Base-by-base conservation (phyloP, 2,113 vertebrate species). In the Sarotherodon lohbergeri region DNA sequence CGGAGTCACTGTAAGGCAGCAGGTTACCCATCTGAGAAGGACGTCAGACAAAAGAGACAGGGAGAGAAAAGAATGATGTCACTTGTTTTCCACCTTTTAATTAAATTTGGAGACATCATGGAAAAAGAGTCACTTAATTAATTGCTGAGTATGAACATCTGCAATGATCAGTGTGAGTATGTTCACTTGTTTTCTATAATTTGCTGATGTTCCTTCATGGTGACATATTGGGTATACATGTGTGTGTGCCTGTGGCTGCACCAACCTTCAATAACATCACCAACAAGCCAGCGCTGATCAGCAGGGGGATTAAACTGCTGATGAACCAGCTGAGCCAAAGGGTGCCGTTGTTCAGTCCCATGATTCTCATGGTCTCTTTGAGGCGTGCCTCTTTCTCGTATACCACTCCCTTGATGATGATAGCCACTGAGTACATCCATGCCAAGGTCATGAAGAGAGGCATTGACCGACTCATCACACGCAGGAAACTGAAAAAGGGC, bases 291-390 rank as follows among this genome's bases (percentile, higher is more conserved):
- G 98, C 98, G 41, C 98, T 99, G 96, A 98, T 96, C 4, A 99
- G 96, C 41, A 99, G 96, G 0, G 99, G 99, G 52, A 99, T 97
- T 22, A 99, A 96, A 79, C 98, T 99, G 90, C 98, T 99, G 93
- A 99, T 97, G 95, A 99, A 99, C 99, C 98, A 99, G 96, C 98
- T 99, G 56, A 99, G 97, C 98, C 99, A 99, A 81, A 99, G 96
- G 84, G 92, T 99, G 87, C 98, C 96, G 0, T 98, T 99, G 82
- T 98, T 97, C 87, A 99, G 93, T 50, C 99, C 99, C 98, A 99
- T 99, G 89, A 99, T 99, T 83, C 98, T 96, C 99, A 99, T 99
- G 1, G 98, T 99, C 94, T 99, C 99, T 92, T 98, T 99, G 46
- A 99, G 97, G 4, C 98, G 97, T 0, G 98, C 98, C 94, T 99